Base-by-base conservation (phyloP, 2,113 vertebrate species). In the Onychorhynchus coronatus region DNA sequence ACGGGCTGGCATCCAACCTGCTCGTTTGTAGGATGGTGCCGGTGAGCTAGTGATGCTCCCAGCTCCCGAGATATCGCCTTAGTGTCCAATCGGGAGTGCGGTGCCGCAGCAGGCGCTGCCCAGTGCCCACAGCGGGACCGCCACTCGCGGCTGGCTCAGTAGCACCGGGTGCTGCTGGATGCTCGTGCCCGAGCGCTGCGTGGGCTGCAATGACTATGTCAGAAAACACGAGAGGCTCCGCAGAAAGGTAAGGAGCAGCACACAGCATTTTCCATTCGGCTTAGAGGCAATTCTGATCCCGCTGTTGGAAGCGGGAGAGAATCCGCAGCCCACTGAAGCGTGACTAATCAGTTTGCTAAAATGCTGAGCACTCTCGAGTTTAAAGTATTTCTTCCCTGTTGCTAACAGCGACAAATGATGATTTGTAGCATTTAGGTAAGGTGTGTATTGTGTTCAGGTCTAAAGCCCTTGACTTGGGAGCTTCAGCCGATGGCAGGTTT, bases 271-370 rank as follows among this genome's bases (percentile, higher is more conserved):
- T 71, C n/a, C 44, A 0, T 80, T 37, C 30, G 73, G 61, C 55
- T 76, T 20, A n/a, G 65, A 62, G 80, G 83, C 41, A 12, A 59
- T 30, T 35, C 59, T 30, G 42, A 25, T 74, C 22, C 39, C 44
- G 77, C 61, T 72, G n/a, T 16, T 56, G 73, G 63, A 49, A 88
- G 76, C 85, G 28, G 67, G 88, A 75, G 88, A 62, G 77, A 63
- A 78, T 68, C 79, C 47, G 91, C 92, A 93, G 74, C 91, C 93
- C 89, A 7, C 83, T n/a, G 86, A 62, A 37, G 92, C 95, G 70
- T 97, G 96, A 97, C 96, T 97, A 96, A 97, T 97, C 96, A 97
- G 31, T 94, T 96, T 76, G 92, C 59, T 74, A 6, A 86, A 80
- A 83, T n/a, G 67, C 91, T 86, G 30, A 27, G 68, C 52, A 3